Evolutionary conservation across 2,888 invertebrate genomes (phyloP).

Genomic region (Neuroscelio doddi): DNA sequence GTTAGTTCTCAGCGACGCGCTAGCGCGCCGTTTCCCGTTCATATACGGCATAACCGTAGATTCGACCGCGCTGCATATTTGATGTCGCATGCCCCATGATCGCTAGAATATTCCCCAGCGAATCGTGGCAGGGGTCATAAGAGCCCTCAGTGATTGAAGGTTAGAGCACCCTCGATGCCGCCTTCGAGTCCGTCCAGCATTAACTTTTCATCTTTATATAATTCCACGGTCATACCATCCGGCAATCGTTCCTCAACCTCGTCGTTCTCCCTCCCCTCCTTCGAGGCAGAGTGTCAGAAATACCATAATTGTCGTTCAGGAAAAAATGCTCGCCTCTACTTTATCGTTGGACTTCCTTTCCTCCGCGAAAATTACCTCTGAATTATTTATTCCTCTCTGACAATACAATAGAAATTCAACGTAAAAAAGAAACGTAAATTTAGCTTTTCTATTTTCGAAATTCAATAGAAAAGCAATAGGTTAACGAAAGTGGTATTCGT

Average conservation of each 20-base stretch:
- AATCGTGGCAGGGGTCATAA: conserved; percentile 69
- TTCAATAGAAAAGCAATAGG: background rate
- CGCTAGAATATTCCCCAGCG: conserved; percentile 70
- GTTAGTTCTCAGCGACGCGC: conserved; percentile 39
- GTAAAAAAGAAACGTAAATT: background rate
- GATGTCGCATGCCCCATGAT: conserved; percentile 69
- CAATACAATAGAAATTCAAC: too few relatives aligned
- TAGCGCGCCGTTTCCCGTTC: conserved; percentile 45
- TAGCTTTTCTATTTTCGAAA: background rate
- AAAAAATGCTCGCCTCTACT: conserved; percentile 3
- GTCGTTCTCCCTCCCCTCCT: conserved; percentile 20
- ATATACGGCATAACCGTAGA: conserved; percentile 69
- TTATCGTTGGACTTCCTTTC: background rate
- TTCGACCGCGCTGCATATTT: conserved; percentile 70
- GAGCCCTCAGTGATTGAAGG: conserved; percentile 71
- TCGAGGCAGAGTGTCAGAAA: conserved; percentile 8
- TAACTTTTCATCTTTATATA: conserved; percentile 71
- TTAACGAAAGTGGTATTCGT: conserved; percentile 34
- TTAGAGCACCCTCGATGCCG: conserved; percentile 62
- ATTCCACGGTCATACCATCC: conserved; percentile 57
- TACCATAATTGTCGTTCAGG: conserved; percentile 25
- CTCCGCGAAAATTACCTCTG: background rate
- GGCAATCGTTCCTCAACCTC: conserved; percentile 22
- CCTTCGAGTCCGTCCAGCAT: conserved; percentile 57
- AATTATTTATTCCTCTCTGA: too few relatives aligned